These are phyloP conservation scores for Carcharodon carcharias DNA, from an alignment of 2,797 vertebrate genomes.

Conservation along the genomic window DNA sequence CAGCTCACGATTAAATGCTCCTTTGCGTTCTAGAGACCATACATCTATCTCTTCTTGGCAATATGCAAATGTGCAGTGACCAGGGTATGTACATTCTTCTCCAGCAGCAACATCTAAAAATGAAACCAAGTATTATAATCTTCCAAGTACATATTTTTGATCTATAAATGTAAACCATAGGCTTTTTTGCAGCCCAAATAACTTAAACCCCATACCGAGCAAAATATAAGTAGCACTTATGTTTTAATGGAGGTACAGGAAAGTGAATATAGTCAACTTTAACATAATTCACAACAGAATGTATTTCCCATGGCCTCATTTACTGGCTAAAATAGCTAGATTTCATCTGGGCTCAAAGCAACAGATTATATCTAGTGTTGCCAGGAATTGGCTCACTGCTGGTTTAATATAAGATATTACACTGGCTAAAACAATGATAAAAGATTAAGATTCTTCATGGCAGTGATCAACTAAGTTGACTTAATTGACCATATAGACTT, in stretches of 20 bases:
- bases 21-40: conserved; percentile 91
- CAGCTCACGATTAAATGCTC: conserved; percentile 82
- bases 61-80: conserved; percentile 93
- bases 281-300: neutral
- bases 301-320: neutral
- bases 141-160: neutral
- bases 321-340: neutral
- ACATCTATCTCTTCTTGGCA: conserved; percentile 97
- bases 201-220: neutral
- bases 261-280: neutral
- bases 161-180: neutral
- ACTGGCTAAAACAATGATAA: neutral
- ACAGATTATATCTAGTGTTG: neutral
- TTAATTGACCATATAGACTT: neutral
- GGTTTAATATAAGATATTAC: neutral
- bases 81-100: conserved; percentile 82
- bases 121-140: neutral
- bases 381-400: too few species aligned
- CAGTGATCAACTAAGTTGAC: neutral
- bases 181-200: neutral
- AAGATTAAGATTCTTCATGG: neutral
- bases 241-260: neutral
- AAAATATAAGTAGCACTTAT: neutral
- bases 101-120: conserved; percentile 81
- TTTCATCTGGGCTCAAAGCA: neutral